Evolutionary conservation across 2,888 invertebrate genomes (phyloP), one percentile per base, ranked within the genome.

Genomic region (Antheraea assamensis): DNA sequence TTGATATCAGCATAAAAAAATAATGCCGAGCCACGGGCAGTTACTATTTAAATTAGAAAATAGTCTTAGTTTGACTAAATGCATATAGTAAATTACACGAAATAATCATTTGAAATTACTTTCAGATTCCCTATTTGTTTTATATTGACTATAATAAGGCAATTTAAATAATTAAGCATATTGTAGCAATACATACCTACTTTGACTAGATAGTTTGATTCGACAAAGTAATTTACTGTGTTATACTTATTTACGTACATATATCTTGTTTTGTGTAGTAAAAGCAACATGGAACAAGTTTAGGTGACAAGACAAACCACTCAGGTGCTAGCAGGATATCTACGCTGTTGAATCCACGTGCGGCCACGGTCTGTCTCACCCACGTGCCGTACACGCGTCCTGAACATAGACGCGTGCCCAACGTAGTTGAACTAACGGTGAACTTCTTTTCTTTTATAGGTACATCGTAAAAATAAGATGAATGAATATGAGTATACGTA

Each of bases 331-430:
- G 73, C 73, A 76, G 83, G 85, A 82, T 83, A 84, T 81, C 81
- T 83, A 85, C 84, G 81, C 81, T 82, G 82, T 66, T 82, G 86
- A 79, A 49, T 79, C 89, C 92, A 92, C 91, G 92, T 92, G 91
- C 83, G 83, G 75, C 76, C 85, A 85, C 85, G 90, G 86, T 82
- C 82, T 80, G 80, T 42, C 80, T 88, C 85, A 79, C 85, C 85
- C 91, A 89, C 90, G 91, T 88, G 91, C 86, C 83, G 76, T 77
- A 79, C 84, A 84, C 85, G 83, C 86, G 84, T 81, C 64, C 49
- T 75, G 74, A 87, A 87, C 88, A 88, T 88, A 86, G 78, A 75
- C 79, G 80, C 78, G 78, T 77, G 79, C 72, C 55, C 13, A 27
- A 21, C 19, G 47, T 64, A 64, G 10, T 42, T n/a, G 24, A 66